Evolutionary conservation across 2,113 vertebrate species (phyloP).

Genomic region (Mesitornis unicolor): DNA sequence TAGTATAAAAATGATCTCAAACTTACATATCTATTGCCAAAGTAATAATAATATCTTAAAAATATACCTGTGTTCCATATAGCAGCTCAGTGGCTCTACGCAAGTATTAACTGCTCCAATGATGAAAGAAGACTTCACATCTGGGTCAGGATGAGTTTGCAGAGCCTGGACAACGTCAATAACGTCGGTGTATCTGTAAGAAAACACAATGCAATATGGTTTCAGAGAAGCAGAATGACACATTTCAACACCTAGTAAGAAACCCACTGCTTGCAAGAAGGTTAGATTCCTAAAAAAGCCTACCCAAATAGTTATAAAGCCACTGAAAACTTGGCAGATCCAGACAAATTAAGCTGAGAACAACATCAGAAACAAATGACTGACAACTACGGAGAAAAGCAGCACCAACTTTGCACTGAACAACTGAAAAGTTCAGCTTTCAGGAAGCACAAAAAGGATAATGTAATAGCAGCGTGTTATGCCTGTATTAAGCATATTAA

Average conservation of each 20-base stretch:
- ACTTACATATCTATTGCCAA: background rate
- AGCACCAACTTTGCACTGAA: background rate
- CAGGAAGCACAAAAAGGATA: background rate
- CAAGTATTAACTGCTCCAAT: slow-evolving; percentile 87
- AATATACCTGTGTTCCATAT: slow-evolving; percentile 89
- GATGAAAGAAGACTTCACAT: slow-evolving; percentile 78
- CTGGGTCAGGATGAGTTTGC: slow-evolving; percentile 86
- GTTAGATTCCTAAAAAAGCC: background rate
- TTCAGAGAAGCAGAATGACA: background rate
- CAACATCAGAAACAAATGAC: background rate
- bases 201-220: background rate
- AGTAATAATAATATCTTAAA: accelerated
- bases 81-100: slow-evolving; percentile 88
- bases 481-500: background rate
- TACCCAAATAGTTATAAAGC: background rate
- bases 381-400: background rate
- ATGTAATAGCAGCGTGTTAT: accelerated
- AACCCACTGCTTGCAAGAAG: background rate
- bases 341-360: background rate
- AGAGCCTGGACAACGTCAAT: slow-evolving; percentile 90
- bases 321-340: background rate
- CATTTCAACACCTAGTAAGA: background rate
- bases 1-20: background rate
- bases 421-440: background rate
- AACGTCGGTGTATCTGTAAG: slow-evolving; percentile 86